Percentiles rank a stretch among this genome's conserved stretches.
Evolutionary conservation across 2,797 vertebrate species (phyloP).

Genomic region (Coccyzus lansbergi): DNA sequence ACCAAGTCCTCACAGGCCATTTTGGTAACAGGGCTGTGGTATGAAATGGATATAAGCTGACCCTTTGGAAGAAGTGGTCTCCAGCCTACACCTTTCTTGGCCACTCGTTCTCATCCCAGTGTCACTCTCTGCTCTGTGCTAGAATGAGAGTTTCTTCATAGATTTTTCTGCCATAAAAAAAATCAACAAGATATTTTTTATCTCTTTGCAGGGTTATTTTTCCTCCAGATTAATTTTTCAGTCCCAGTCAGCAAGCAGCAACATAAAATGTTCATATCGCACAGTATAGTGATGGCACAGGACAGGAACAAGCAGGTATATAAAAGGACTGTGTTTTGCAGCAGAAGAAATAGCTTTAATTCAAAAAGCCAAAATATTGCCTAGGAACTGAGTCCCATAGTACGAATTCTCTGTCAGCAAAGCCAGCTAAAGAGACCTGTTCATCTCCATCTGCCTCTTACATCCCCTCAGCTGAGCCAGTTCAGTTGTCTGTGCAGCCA

Average conservation of each 20-base stretch:
- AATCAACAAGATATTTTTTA: background rate
- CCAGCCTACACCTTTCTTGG: background rate
- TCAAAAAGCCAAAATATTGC: background rate
- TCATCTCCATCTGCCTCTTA: background rate
- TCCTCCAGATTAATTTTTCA: background rate
- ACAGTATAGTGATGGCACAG: background rate
- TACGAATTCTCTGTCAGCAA: background rate
- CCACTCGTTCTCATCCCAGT: background rate
- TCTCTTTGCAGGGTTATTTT: background rate
- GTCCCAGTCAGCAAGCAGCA: background rate
- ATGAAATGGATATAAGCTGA: background rate
- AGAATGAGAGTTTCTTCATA: background rate
- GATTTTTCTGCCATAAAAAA: background rate
- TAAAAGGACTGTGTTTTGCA: background rate
- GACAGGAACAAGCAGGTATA: background rate
- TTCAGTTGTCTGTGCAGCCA: background rate
- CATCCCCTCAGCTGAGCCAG: background rate
- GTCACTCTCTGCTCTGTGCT: background rate
- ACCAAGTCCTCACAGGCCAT: background rate
- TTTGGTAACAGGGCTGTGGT: background rate
- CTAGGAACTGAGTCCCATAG: background rate
- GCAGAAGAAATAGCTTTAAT: background rate
- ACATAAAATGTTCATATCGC: background rate
- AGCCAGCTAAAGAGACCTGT: background rate
- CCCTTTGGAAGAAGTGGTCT: background rate